Evolutionary conservation across 2,888 invertebrate genomes (phyloP).

Genomic region (Hartigia nigra): DNA sequence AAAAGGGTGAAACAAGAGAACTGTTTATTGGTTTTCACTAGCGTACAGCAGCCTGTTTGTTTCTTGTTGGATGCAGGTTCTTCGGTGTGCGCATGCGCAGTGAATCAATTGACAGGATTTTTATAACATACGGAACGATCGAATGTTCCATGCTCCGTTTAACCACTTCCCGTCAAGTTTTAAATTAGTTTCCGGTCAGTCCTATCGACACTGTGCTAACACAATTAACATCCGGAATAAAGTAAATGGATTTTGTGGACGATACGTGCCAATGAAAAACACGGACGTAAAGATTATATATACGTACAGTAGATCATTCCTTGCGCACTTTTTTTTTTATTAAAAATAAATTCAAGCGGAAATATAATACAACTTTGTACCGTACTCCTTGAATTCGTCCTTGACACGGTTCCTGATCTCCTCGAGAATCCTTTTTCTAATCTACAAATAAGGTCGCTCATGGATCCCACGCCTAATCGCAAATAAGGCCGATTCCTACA

Average conservation of each 20-base stretch:
- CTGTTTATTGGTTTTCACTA: not conserved
- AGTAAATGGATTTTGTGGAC: not conserved
- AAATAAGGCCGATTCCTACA: slow-evolving; percentile 31
- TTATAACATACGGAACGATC: not conserved
- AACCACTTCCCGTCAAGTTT: slow-evolving; percentile 52
- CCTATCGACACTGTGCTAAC: slow-evolving; percentile 8
- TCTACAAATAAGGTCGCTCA: not conserved
- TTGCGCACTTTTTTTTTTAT: not conserved
- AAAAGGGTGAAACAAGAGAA: not conserved
- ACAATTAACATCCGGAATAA: slow-evolving; percentile 27
- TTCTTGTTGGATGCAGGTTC: not conserved
- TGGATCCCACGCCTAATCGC: slow-evolving; percentile 33
- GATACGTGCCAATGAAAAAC: not conserved
- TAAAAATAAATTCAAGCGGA: not conserved
- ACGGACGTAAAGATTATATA: not conserved
- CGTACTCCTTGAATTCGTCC: slow-evolving; percentile 36
- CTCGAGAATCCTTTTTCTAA: slow-evolving; percentile 23
- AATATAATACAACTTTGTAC: not conserved
- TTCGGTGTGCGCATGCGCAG: not conserved
- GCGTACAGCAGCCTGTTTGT: not conserved
- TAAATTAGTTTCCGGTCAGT: slow-evolving; percentile 49
- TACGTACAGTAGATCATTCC: not conserved
- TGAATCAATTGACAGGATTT: not conserved
- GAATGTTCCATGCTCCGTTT: slow-evolving; percentile 47
- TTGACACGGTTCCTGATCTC: slow-evolving; percentile 39